Conservation (phyloP, 2,888 invertebrate species). For the Caenorhabditis sp. region DNA sequence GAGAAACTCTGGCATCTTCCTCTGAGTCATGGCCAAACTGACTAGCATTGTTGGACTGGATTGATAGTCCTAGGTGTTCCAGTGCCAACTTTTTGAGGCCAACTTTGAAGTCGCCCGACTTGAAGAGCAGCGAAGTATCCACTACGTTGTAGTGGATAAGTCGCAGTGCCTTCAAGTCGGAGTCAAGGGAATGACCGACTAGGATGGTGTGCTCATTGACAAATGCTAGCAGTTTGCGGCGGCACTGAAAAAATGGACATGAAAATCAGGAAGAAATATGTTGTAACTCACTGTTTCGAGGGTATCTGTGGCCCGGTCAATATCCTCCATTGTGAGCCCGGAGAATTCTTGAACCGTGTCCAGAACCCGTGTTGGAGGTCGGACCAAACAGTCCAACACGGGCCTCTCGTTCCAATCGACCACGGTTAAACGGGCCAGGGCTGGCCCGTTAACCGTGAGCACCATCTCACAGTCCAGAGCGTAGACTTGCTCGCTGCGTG, state of each 20-base stretch:
- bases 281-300: too few species aligned
- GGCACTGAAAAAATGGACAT: conserved; percentile 72
- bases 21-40: conserved; percentile 88
- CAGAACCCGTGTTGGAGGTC: too few species aligned
- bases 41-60: conserved; percentile 81
- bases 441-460: too few species aligned
- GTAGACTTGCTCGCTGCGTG: too few species aligned
- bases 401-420: too few species aligned
- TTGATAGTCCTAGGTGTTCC: conserved; percentile 87
- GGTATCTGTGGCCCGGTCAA: too few species aligned
- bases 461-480: too few species aligned
- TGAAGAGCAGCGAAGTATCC: conserved; percentile 91
- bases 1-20: conserved; percentile 92
- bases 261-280: too few species aligned
- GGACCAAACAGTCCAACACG: too few species aligned
- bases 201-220: conserved; percentile 89
- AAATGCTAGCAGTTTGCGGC: conserved; percentile 86
- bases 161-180: conserved; percentile 91
- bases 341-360: too few species aligned
- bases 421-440: too few species aligned
- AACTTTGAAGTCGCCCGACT: conserved; percentile 83
- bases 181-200: conserved; percentile 96
- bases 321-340: too few species aligned
- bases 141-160: conserved; percentile 80
- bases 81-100: conserved; percentile 86